phyloP scores from a whole-genome alignment of 2,113 vertebrate species.

The Ceuthmochares aereus region DNA sequence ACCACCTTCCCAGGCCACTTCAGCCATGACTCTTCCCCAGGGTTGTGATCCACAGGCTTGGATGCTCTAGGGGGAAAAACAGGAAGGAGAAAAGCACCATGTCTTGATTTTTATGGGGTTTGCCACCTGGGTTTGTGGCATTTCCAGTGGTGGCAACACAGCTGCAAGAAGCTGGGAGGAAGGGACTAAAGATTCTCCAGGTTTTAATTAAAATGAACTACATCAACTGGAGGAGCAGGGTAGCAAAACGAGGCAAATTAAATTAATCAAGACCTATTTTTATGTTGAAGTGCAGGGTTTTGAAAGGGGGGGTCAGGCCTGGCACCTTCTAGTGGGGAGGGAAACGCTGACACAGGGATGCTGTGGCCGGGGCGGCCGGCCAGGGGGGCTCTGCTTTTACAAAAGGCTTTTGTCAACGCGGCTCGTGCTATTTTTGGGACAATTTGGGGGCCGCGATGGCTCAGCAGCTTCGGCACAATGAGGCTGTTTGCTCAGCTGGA shows the following conservation, averaged over 20 bases:
- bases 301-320: neutral
- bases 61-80: rapidly evolving
- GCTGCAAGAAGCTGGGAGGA: neutral
- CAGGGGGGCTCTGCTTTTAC: neutral
- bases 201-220: neutral
- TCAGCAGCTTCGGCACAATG: slow-evolving; percentile 55
- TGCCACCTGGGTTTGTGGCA: rapidly evolving
- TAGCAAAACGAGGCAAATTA: neutral
- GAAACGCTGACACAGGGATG: slow-evolving; percentile 37
- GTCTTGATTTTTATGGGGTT: rapidly evolving
- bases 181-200: rapidly evolving
- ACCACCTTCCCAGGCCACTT: rapidly evolving
- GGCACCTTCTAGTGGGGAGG: neutral
- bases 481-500: slow-evolving; percentile 25
- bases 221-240: rapidly evolving
- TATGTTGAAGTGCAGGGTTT: neutral
- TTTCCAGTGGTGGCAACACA: rapidly evolving
- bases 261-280: neutral
- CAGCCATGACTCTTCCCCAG: rapidly evolving
- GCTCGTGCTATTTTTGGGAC: neutral
- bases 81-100: rapidly evolving
- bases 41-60: rapidly evolving
- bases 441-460: neutral
- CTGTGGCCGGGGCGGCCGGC: neutral
- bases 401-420: slow-evolving; percentile 24